Evolutionary conservation across 2,113 vertebrate species (phyloP).

Genomic region (Lontra canadensis): DNA sequence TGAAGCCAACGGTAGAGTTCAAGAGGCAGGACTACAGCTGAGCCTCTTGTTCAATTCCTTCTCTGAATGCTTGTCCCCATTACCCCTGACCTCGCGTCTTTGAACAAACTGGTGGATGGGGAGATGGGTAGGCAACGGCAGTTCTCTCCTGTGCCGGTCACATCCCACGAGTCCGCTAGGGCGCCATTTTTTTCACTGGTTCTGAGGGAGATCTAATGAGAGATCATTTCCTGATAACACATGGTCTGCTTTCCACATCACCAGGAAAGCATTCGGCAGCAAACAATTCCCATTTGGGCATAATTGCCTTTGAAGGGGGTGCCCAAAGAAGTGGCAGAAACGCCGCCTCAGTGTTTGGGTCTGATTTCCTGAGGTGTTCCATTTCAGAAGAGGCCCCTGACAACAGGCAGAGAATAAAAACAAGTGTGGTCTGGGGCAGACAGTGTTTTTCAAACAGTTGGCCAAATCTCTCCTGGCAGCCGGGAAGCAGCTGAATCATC

Average conservation of each 20-base stretch:
- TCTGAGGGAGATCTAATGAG: slow-evolving; percentile 55
- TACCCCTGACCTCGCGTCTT: slow-evolving; percentile 59
- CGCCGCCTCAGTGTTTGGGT: slow-evolving; percentile 53
- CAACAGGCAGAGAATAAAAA: slow-evolving; percentile 77
- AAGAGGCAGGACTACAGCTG: background rate
- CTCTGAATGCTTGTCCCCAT: background rate
- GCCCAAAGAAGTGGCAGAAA: slow-evolving; percentile 34
- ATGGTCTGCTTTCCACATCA: slow-evolving; percentile 52
- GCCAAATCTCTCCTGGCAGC: slow-evolving; percentile 77
- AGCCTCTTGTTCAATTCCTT: slow-evolving; percentile 43
- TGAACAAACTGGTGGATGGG: slow-evolving; percentile 37
- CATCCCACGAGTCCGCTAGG: background rate
- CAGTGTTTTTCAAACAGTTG: slow-evolving; percentile 79
- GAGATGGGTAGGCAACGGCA: background rate
- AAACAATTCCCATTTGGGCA: slow-evolving; percentile 52
- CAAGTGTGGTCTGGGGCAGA: slow-evolving; percentile 77
- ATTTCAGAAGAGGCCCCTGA: slow-evolving; percentile 75
- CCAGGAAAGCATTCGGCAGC: slow-evolving; percentile 35
- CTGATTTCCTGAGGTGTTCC: slow-evolving; percentile 71
- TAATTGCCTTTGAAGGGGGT: slow-evolving; percentile 63
- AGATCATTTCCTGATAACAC: slow-evolving; percentile 65
- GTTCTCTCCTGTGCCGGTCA: slow-evolving; percentile 49
- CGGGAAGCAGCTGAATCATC: slow-evolving; percentile 78
- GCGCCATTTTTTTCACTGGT: slow-evolving; percentile 44
- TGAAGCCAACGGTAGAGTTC: slow-evolving; percentile 24